A percentile compares a stretch with the other conserved stretches of the same genome.
Conservation (phyloP, 53 echinoderm and acorn worm species). For the Temnopleurus reevesii region DNA sequence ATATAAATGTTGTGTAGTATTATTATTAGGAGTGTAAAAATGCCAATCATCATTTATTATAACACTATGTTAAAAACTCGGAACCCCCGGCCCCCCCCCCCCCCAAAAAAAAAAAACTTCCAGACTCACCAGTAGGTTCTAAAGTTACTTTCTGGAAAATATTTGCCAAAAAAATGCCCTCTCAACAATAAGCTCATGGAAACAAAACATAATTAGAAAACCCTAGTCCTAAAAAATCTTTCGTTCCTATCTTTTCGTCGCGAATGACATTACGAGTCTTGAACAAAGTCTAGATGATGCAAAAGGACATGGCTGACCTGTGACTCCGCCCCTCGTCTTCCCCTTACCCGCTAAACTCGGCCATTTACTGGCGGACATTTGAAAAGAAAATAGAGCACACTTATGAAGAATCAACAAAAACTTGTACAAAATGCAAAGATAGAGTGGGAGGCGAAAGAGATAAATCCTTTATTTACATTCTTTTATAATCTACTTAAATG, state of each 20-base stretch:
- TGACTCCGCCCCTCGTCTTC: conserved; percentile 8
- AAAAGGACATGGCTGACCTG: neutral
- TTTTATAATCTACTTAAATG: neutral
- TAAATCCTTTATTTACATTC: neutral
- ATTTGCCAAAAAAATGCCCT: too few species aligned
- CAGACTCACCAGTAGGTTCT: too few species aligned
- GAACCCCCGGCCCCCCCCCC: too few species aligned
- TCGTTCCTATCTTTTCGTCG: neutral
- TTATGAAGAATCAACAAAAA: neutral
- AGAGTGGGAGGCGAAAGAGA: conserved; percentile 25
- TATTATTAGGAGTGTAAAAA: too few species aligned
- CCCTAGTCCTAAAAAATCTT: neutral
- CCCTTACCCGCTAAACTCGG: neutral
- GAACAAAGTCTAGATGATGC: neutral
- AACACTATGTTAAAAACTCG: too few species aligned
- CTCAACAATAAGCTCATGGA: too few species aligned
- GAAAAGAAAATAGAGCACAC: neutral
- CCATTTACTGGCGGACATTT: neutral
- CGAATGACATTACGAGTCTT: too few species aligned
- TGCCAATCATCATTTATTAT: too few species aligned
- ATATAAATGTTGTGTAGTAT: too few species aligned
- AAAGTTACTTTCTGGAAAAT: too few species aligned
- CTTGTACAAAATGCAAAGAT: neutral
- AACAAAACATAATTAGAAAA: too few species aligned
- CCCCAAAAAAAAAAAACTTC: too few species aligned